Conservation (phyloP, 2,888 invertebrate species). For the Imbricaverruca yamaguchii region DNA sequence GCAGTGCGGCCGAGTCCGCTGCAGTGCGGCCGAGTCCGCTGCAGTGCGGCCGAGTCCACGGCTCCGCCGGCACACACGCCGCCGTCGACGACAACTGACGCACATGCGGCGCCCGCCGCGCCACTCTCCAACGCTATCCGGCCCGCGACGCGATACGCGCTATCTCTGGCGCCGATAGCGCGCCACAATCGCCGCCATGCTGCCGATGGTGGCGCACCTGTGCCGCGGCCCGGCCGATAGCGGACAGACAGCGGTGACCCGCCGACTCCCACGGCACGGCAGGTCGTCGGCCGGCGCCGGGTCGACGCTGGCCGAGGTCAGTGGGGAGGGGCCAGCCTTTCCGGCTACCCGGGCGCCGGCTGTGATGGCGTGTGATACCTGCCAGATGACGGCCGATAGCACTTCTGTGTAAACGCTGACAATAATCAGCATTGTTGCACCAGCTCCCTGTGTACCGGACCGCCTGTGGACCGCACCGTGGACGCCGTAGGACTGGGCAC, state of each 20-base stretch:
- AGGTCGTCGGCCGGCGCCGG: not conserved
- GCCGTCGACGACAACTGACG: not conserved
- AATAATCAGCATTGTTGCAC: no score
- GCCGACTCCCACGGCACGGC: not conserved
- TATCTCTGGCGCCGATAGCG: not conserved
- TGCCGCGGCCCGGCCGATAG: not conserved
- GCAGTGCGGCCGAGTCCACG: no score
- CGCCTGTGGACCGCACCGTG: no score
- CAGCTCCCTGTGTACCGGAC: no score
- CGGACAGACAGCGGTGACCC: not conserved
- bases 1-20: no score
- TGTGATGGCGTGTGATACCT: not conserved
- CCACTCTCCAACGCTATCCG: no score
- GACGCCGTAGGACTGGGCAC: no score
- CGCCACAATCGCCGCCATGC: not conserved
- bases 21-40: no score
- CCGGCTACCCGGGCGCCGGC: not conserved
- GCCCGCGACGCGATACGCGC: not conserved
- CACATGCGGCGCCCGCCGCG: not conserved
- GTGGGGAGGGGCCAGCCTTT: not conserved
- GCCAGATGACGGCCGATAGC: not conserved
- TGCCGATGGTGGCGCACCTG: not conserved
- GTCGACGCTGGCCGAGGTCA: not conserved
- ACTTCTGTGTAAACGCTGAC: not conserved
- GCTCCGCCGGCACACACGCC: not conserved